Evolutionary conservation across 1,140 invertebrate genomes (phyloP).

Genomic region (Pemphigus obesinymphae): DNA sequence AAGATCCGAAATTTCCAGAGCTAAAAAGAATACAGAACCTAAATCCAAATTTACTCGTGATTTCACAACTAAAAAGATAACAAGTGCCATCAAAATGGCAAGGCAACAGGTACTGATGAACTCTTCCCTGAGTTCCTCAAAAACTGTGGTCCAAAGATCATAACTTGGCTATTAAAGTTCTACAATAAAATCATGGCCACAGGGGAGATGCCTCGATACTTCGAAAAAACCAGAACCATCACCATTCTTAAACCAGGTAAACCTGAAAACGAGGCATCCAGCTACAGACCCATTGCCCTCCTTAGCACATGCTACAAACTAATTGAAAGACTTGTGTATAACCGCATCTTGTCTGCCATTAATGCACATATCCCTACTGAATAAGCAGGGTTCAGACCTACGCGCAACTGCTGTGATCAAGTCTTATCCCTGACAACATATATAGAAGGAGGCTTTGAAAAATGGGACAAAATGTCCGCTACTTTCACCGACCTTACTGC

Average conservation of each 20-base stretch:
- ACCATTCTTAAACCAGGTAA: constrained; percentile 42
- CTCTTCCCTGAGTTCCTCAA: not conserved
- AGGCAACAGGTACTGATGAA: constrained; percentile 32
- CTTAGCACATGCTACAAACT: constrained; percentile 40
- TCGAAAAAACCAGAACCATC: constrained; percentile 28
- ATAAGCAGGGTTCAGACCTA: not conserved
- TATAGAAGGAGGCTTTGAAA: constrained; percentile 41
- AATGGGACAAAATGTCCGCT: constrained; percentile 6
- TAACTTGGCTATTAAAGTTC: constrained; percentile 12
- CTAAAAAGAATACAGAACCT: too few relatives aligned
- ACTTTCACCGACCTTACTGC: constrained; percentile 18
- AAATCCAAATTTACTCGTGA: not conserved
- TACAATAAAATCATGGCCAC: too few relatives aligned
- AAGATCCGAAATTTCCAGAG: too few relatives aligned
- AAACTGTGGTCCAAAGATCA: not conserved
- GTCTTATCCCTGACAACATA: constrained; percentile 39
- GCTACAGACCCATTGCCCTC: constrained; percentile 36
- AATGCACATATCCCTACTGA: not conserved
- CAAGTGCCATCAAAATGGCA: not conserved
- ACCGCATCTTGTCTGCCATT: constrained; percentile 20
- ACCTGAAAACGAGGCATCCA: constrained; percentile 24
- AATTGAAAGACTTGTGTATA: constrained; percentile 34
- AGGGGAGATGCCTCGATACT: too few relatives aligned
- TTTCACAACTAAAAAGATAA: not conserved
- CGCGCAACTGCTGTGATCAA: constrained; percentile 21